Evolutionary conservation across 2,113 vertebrate genomes (phyloP).

Genomic region (Epinephelus moara): DNA sequence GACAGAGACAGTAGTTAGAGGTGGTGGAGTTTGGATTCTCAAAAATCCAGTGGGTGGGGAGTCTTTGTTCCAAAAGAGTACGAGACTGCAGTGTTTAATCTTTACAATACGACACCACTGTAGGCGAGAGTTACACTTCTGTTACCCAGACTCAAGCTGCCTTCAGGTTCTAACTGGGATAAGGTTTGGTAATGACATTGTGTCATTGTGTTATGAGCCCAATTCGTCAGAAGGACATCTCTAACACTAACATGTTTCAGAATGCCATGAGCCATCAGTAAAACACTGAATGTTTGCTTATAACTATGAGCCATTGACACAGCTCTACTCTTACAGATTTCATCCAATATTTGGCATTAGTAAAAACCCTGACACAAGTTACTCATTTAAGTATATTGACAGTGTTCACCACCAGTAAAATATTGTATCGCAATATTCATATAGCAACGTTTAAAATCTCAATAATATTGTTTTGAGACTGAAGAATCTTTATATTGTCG

Average conservation of each 20-base stretch:
- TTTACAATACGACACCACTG: neutral
- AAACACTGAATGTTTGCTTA: neutral
- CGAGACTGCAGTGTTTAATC: neutral
- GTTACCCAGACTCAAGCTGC: neutral
- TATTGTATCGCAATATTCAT: too few species aligned
- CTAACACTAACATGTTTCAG: neutral
- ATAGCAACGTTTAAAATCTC: too few species aligned
- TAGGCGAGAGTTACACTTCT: neutral
- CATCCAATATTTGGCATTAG: neutral
- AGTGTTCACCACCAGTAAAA: too few species aligned
- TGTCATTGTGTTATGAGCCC: neutral
- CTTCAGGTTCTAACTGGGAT: neutral
- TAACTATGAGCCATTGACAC: neutral
- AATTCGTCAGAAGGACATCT: neutral
- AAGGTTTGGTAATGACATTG: neutral
- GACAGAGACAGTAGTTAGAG: neutral
- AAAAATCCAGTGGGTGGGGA: constrained; percentile 5
- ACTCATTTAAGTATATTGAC: too few species aligned
- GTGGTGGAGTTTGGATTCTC: neutral
- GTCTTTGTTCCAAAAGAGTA: constrained; percentile 22
- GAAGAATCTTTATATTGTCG: too few species aligned
- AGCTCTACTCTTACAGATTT: neutral
- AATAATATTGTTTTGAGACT: too few species aligned
- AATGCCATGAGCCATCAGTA: too few species aligned
- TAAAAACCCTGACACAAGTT: too few species aligned